Evolutionary conservation across 2,888 invertebrate genomes (phyloP), one percentile per base, ranked within the genome.

Genomic region (Euproctis similis): DNA sequence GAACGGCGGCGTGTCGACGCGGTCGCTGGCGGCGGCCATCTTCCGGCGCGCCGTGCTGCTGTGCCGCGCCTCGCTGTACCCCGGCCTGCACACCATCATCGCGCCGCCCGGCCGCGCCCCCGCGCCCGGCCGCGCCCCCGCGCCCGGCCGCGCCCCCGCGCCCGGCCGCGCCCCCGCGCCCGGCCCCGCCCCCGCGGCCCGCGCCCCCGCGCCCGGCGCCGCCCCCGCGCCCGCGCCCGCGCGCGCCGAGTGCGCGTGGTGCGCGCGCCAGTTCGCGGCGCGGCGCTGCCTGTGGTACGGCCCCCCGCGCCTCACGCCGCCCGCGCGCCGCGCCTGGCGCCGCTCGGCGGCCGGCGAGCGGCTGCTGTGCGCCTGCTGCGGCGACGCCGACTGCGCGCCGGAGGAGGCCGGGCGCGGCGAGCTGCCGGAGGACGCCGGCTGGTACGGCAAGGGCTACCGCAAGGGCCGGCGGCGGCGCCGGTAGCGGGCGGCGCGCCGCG

Each of bases 361-460:
- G 43, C 89, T 87, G 69, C 90, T 88, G 53, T 90, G 91, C 71
- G 86, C 89, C 36, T 90, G 91, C 70, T 90, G 90, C 71, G 87
- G 54, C 28, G 53, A 85, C 8, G 7, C 11, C 22, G 87, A 75
- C 87, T 51, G 73, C 33, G 57, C 39, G 89, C 68, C 85, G 81
- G 66, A 62, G 51, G 35, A 24, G 52, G 25, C 39, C 26, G 46
- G 66, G 45, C 39, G 62, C 27, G 25, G 33, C 37, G 26, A 3
- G 23, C 46, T 31, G 34, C 44, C 7, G 10, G 71, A 59, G 56
- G 63, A 56, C 42, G 67, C 62, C 53, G 94, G 94, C 26, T 95
- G 94, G 95, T 94, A 92, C 78, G 94, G 95, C 39, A 94, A 94
- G 82, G 95, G 95, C 4, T 93, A 91, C 72, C 88, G 91, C 50